Conservation (phyloP, 2,797 vertebrate species). For the Cuniculus paca region DNA sequence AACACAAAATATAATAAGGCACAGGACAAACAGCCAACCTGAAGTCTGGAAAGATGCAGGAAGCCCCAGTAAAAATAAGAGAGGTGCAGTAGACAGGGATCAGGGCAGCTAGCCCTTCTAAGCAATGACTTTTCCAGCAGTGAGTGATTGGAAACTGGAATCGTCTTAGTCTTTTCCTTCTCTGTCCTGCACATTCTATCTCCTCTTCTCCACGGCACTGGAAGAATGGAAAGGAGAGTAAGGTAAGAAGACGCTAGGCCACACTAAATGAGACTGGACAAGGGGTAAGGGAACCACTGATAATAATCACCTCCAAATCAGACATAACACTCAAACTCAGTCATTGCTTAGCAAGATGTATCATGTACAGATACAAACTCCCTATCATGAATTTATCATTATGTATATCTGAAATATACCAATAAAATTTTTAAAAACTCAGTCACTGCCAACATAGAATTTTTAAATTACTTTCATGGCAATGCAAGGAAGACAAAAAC, state of each 20-base stretch:
- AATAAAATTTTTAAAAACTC: not conserved
- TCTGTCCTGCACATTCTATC: not conserved
- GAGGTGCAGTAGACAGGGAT: not conserved
- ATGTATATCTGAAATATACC: not conserved
- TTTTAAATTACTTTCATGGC: slow-evolving; percentile 24
- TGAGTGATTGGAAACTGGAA: not conserved
- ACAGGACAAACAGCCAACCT: not conserved
- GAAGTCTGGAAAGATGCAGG: not conserved
- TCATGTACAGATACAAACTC: not conserved
- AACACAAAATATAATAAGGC: not conserved
- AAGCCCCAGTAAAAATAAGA: not conserved
- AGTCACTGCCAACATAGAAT: not conserved
- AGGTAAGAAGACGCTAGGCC: not conserved
- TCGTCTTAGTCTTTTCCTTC: not conserved
- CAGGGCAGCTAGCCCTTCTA: not conserved
- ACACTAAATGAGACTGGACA: not conserved
- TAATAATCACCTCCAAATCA: not conserved
- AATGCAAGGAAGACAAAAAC: slow-evolving; percentile 2
- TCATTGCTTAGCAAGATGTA: not conserved
- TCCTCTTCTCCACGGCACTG: not conserved
- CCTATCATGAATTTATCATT: not conserved
- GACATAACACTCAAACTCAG: not conserved
- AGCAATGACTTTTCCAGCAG: not conserved
- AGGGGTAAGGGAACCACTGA: not conserved
- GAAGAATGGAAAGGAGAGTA: not conserved